Base-by-base conservation (phyloP, 2,797 vertebrate genomes). In the Paramormyrops hopkinsi region DNA sequence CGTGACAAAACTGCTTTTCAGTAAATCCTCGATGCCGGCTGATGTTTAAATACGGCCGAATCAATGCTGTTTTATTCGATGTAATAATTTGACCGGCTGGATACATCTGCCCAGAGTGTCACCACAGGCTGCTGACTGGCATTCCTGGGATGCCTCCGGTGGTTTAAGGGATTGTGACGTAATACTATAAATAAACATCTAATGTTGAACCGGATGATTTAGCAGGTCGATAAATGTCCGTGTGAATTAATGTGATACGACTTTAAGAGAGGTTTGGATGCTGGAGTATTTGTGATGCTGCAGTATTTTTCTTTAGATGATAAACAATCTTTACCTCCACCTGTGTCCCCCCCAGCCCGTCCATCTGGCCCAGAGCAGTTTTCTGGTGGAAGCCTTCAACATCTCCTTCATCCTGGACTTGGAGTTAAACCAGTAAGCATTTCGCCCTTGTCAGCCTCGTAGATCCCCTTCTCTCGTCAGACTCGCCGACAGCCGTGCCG, bases 401-500 rank as follows among this genome's bases (percentile, higher is more conserved):
- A 93, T 92, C 0, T 92, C 94, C 90, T 95, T 97, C 93, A 95
- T 94, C 48, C 92, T 97, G 91, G 96, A 97, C 89, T 95, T 97
- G 87, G 94, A 91, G 87, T 90, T 97, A 48, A 96, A 96, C 92
- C 96, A 97, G 96, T 97, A 92, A 96, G 96, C 93, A 59, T 25
- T 25, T 33, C 51, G 0, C 85, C 14, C 46, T 54, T 14, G 11
- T 25, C 9, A n/a, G 84, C 48, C n/a, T 50, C 50, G 9, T 86
- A 29, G 53, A 86, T 86, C 25, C 17, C 41, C 3, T 14, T 14
- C 79, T 83, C 37, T 83, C 29, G 12, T 73, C 65, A 73, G 65
- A 73, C n/a, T 8, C 9, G 11, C 46, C 19, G 3, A n/a, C 41
- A 12, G 41, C 19, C 41, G n/a, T 1, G 44, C n/a, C 4, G 19